A percentile compares a stretch with the other conserved stretches of the same genome.
phyloP scores from a whole-genome alignment of 2,113 vertebrate species.

The Coreoperca whiteheadi region DNA sequence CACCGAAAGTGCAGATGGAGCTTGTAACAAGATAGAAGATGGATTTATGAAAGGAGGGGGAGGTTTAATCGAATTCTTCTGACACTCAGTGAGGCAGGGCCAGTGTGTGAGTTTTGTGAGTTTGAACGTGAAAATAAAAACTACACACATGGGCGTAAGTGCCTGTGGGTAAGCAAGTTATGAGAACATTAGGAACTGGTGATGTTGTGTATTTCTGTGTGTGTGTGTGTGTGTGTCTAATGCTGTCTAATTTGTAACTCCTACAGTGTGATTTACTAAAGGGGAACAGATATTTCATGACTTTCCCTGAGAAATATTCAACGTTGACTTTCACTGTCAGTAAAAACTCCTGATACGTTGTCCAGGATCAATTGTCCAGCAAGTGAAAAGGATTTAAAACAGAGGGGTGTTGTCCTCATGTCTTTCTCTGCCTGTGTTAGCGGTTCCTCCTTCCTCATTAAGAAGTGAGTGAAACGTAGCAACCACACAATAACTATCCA shows the following conservation, averaged over 20 bases:
- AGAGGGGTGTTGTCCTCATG: no score
- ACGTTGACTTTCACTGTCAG: neutral
- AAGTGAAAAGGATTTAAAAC: no score
- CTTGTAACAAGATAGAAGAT: conserved; percentile 57
- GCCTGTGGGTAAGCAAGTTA: conserved; percentile 64
- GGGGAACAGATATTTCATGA: neutral
- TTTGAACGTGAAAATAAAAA: conserved; percentile 22
- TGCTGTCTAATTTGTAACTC: neutral
- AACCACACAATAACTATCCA: no score
- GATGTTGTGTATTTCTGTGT: conserved; percentile 4
- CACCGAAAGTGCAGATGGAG: conserved; percentile 32
- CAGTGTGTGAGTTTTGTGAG: conserved; percentile 26
- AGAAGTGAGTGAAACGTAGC: no score
- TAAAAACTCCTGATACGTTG: neutral
- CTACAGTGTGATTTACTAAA: neutral
- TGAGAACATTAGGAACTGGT: conserved; percentile 55
- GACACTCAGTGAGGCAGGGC: conserved; percentile 38
- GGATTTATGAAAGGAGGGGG: conserved; percentile 45
- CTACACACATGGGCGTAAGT: conserved; percentile 43
- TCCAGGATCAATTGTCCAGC: no score
- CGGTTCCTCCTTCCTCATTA: no score
- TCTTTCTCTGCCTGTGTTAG: no score
- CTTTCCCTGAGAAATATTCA: neutral
- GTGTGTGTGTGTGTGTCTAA: neutral
- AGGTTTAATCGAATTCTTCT: conserved; percentile 52